phyloP scores from a whole-genome alignment of 2,797 vertebrate genomes.

The Channa striata region DNA sequence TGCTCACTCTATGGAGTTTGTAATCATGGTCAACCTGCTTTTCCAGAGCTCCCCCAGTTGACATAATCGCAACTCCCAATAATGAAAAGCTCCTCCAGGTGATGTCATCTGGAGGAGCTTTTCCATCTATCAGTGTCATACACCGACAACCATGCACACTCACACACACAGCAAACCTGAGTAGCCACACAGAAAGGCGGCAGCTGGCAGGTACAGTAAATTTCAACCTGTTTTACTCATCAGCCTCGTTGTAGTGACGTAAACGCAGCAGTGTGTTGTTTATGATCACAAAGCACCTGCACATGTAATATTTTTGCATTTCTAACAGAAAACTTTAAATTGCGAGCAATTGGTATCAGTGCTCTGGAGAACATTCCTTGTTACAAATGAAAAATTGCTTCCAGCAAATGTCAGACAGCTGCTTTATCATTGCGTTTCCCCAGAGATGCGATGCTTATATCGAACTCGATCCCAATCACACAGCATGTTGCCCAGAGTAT shows the following conservation, averaged over 20 bases:
- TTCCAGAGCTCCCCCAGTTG: too few relatives aligned
- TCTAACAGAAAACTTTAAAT: slow-evolving; percentile 4
- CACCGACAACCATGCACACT: too few relatives aligned
- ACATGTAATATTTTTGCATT: slow-evolving; percentile 8
- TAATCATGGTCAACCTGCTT: too few relatives aligned
- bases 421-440: slow-evolving; percentile 50
- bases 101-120: too few relatives aligned
- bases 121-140: too few relatives aligned
- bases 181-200: too few relatives aligned
- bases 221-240: slow-evolving; percentile 7
- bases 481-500: slow-evolving; percentile 1
- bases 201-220: too few relatives aligned
- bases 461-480: slow-evolving; percentile 12
- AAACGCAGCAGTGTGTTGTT: slow-evolving; percentile 17
- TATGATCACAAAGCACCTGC: background rate
- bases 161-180: too few relatives aligned
- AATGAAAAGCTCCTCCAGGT: too few relatives aligned
- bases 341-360: background rate
- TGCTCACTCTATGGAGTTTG: too few relatives aligned
- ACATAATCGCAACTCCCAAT: too few relatives aligned
- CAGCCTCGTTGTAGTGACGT: slow-evolving; percentile 4
- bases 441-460: slow-evolving; percentile 17
- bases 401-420: slow-evolving; percentile 35
- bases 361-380: slow-evolving; percentile 38
- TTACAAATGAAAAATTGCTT: slow-evolving; percentile 61